phyloP scores from a whole-genome alignment of 1,140 invertebrate genomes.

The Chironomus tepperi region DNA sequence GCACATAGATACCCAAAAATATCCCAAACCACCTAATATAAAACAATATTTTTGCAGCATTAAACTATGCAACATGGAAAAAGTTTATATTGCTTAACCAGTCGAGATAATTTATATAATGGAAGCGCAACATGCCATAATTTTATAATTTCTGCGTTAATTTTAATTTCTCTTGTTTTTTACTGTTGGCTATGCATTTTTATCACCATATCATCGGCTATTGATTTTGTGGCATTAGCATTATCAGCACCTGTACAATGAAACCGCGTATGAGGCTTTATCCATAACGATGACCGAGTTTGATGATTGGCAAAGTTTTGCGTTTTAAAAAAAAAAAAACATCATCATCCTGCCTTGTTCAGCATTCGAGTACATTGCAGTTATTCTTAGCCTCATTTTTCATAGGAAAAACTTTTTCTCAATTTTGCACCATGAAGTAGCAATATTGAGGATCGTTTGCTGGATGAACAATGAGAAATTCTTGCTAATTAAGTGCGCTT shows the following conservation, averaged over 20 bases:
- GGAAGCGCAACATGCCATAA: neutral
- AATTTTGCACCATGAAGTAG: neutral
- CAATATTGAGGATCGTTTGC: neutral
- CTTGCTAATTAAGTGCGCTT: neutral
- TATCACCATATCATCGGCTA: no score
- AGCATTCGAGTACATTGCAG: no score
- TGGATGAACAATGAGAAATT: neutral
- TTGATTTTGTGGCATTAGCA: neutral
- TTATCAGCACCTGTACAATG: neutral
- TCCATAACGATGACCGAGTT: neutral
- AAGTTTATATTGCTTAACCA: no score
- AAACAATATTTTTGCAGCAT: no score
- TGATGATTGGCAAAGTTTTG: neutral
- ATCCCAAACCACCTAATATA: no score
- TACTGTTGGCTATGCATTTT: no score
- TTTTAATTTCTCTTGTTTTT: no score
- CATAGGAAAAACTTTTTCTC: neutral
- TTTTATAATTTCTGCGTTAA: neutral
- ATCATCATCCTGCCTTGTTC: no score
- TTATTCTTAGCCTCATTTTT: no score
- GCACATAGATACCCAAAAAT: no score
- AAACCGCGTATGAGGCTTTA: neutral
- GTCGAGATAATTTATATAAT: neutral
- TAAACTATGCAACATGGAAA: no score
- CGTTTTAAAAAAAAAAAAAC: neutral